Conservation (phyloP, 2,113 vertebrate genomes). For the Albula glossodonta region DNA sequence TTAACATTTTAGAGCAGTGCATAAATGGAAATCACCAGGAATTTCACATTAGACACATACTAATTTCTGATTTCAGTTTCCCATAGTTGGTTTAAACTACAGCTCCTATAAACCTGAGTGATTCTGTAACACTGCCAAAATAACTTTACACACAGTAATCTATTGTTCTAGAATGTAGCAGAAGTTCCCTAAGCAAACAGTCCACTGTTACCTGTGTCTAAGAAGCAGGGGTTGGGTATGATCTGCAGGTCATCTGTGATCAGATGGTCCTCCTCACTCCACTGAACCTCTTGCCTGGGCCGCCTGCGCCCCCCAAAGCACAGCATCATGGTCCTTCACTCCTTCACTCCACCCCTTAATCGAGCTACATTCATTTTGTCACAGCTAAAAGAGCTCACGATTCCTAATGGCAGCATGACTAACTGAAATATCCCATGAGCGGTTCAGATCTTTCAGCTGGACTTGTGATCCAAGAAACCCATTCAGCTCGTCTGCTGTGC, state of each 20-base stretch:
- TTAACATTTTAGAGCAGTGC: not conserved
- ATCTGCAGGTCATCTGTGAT: conserved; percentile 46
- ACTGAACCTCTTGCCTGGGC: conserved; percentile 42
- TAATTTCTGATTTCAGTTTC: not conserved
- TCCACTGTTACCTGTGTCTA: conserved; percentile 60
- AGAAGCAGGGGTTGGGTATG: conserved; percentile 50
- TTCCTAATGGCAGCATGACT: not conserved
- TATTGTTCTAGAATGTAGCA: not conserved
- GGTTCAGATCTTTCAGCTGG: not conserved
- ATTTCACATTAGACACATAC: not conserved
- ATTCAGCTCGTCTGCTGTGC: not conserved
- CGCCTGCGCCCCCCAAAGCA: conserved; percentile 63
- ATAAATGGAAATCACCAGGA: not conserved
- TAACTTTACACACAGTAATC: not conserved
- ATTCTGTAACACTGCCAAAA: not conserved
- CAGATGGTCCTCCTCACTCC: conserved; percentile 52
- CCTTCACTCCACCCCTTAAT: not conserved
- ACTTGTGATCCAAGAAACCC: not conserved
- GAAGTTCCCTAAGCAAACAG: not conserved
- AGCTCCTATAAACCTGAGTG: not conserved
- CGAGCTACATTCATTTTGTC: not conserved
- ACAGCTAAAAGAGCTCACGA: not conserved
- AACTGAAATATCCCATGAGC: not conserved
- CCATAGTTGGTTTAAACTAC: not conserved
- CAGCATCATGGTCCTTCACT: conserved; percentile 48